Percentiles rank a stretch among this genome's conserved stretches.
Evolutionary conservation across 1,140 invertebrate genomes (phyloP).

Genomic region (Plodia interpunctella): DNA sequence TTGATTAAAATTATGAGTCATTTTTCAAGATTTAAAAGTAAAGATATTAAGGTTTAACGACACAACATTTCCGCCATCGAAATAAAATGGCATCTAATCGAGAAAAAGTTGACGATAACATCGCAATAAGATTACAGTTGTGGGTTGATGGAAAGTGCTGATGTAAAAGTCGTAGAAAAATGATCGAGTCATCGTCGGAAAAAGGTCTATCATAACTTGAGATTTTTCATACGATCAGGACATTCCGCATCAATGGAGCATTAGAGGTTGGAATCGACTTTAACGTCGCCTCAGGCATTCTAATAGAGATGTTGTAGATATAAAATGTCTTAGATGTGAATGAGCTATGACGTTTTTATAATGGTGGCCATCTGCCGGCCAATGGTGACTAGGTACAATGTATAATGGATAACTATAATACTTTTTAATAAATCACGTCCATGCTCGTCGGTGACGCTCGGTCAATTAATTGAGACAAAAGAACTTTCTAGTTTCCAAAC

Average conservation of each 20-base stretch:
- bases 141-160: not conserved
- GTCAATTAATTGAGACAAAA: too few species aligned
- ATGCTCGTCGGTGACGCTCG: too few species aligned
- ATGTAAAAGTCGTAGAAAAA: not conserved
- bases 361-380: too few species aligned
- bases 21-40: not conserved
- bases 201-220: slow-evolving; percentile 20
- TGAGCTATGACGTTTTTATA: too few species aligned
- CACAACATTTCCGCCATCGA: not conserved
- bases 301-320: too few species aligned
- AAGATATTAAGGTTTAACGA: not conserved
- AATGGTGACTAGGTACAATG: too few species aligned
- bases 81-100: not conserved
- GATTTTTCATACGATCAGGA: slow-evolving; percentile 35
- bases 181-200: not conserved
- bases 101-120: not conserved
- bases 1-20: too few species aligned
- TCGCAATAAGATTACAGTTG: not conserved
- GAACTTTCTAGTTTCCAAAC: too few species aligned
- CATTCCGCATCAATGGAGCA: slow-evolving; percentile 24
- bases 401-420: too few species aligned
- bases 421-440: too few species aligned
- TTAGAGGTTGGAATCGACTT: slow-evolving; percentile 45
- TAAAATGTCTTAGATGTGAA: too few species aligned
- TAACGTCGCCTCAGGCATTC: slow-evolving; percentile 53